phyloP scores from a whole-genome alignment of 2,888 invertebrate species.

The Meganola albula region DNA sequence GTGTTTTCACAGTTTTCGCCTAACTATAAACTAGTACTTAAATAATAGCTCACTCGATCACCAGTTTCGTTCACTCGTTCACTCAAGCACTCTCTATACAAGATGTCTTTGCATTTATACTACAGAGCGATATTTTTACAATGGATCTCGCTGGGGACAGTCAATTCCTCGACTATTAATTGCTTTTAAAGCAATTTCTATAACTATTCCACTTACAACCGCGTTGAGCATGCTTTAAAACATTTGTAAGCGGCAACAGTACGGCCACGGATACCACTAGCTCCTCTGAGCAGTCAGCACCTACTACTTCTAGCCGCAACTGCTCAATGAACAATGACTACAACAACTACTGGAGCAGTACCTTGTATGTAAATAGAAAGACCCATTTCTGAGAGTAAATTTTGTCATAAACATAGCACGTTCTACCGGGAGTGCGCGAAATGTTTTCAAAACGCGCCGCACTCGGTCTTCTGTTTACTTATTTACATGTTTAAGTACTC shows the following conservation, averaged over 20 bases:
- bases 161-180: slow-evolving; percentile 60
- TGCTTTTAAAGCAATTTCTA: slow-evolving; percentile 46
- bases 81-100: slow-evolving; percentile 40
- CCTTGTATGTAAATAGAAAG: no score
- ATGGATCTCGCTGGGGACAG: slow-evolving; percentile 61
- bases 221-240: slow-evolving; percentile 9
- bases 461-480: no score
- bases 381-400: no score
- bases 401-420: no score
- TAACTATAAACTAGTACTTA: slow-evolving; percentile 75
- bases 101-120: slow-evolving; percentile 55
- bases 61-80: slow-evolving; percentile 45
- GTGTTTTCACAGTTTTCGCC: slow-evolving; percentile 66
- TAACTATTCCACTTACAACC: slow-evolving; percentile 27
- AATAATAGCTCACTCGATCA: slow-evolving; percentile 43
- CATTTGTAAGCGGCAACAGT: slow-evolving; percentile 30
- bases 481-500: no score
- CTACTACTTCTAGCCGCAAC: no score
- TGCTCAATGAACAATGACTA: no score
- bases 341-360: no score
- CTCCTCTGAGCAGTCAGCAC: no score
- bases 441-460: no score
- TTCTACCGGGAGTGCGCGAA: no score
- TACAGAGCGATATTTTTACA: slow-evolving; percentile 63
- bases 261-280: no score